A percentile compares a stretch with the other conserved stretches of the same genome.
phyloP scores from a whole-genome alignment of 2,113 vertebrate species.

The Nyctereutes procyonoides region DNA sequence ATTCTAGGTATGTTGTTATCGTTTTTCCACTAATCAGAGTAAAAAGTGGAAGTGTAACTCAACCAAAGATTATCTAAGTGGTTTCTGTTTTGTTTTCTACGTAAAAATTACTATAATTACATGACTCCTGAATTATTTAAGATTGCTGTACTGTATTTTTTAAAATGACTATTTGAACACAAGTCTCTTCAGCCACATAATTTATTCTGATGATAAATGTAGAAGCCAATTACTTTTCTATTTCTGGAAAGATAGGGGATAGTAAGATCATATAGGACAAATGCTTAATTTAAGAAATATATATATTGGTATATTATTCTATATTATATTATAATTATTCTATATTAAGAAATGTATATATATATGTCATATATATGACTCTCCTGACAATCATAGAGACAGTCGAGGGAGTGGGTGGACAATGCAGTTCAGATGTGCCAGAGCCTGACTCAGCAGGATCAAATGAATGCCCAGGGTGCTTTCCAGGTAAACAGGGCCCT shows the following conservation, averaged over 20 bases:
- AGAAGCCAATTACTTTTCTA: neutral
- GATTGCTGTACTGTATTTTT: neutral
- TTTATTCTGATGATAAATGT: neutral
- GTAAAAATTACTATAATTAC: slow-evolving; percentile 40
- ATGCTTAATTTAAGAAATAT: slow-evolving; percentile 27
- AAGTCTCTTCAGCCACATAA: neutral
- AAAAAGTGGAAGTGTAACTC: neutral
- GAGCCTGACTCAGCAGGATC: neutral
- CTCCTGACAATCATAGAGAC: neutral
- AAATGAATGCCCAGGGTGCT: neutral
- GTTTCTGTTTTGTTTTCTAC: slow-evolving; percentile 43
- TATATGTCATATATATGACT: neutral
- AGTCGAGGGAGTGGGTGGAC: neutral
- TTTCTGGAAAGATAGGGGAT: neutral
- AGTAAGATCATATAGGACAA: neutral
- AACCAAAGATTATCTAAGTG: neutral
- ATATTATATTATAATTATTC: no score
- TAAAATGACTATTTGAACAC: neutral
- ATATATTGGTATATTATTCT: neutral
- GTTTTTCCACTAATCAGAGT: slow-evolving; percentile 11
- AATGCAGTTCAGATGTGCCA: rapidly evolving
- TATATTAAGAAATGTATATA: no score
- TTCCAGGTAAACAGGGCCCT: neutral
- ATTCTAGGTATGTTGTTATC: neutral
- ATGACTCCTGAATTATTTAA: neutral